Base-by-base conservation (phyloP, 2,888 invertebrate species). In the Diadegma fenestrale region DNA sequence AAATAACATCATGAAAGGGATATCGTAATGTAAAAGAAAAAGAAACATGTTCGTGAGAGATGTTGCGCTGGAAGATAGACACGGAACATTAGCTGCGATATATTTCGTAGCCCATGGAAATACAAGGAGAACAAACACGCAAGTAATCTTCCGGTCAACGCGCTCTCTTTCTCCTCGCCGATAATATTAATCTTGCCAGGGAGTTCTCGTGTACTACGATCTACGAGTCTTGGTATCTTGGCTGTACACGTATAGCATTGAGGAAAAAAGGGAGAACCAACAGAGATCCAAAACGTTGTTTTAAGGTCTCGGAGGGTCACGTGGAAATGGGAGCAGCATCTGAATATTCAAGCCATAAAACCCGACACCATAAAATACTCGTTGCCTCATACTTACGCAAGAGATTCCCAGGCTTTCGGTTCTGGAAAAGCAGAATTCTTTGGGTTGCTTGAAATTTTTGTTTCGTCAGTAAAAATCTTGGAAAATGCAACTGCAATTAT, bases 151-250 rank as follows among this genome's bases (percentile, higher is more conserved):
- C 48, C 63, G 75, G 80, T 84, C 80, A 84, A 75, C 84, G 63
- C 78, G 78, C 72, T 54, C 77, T 61, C 77, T 73, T 72, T 68
- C 78, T 71, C 63, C 69, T 58, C 81, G 82, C 75, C 58, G 87
- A 91, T 91, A 90, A 90, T 90, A 90, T 91, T 90, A 90, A 90
- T 90, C 90, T 90, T 85, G 84, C 82, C 66, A 64, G 10, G 37
- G 72, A 71, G 89, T 80, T 58, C 88, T 85, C 87, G 86, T 89
- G 88, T 89, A 86, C 86, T 82, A 84, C 82, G 88, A 88, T 87
- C 87, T 86, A 87, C 77, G 84, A 86, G 83, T 87, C 86, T 87
- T 86, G 84, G 84, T 81, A 33, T 51, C 19, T 68, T n/a, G n/a
- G 88, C 82, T 87, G 78, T 80, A 33, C 33, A 6, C 0, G 6